Conservation (phyloP, 2,113 vertebrate genomes). For the Lichenostomus cassidix region DNA sequence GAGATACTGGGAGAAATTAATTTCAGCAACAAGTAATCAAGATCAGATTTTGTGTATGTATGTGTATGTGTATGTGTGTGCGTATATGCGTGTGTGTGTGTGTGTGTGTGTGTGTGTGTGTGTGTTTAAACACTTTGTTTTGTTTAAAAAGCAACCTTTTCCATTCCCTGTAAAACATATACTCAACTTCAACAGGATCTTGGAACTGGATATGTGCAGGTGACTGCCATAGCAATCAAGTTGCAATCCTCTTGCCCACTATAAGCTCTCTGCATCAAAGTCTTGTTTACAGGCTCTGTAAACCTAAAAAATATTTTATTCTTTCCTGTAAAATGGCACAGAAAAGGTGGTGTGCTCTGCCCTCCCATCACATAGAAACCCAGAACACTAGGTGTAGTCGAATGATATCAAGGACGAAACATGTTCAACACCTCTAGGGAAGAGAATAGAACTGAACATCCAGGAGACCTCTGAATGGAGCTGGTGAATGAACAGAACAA, state of each 20-base stretch:
- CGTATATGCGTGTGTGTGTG: too few species aligned
- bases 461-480: background rate
- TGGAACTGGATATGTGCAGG: background rate
- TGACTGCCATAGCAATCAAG: background rate
- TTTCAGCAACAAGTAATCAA: background rate
- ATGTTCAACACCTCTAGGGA: background rate
- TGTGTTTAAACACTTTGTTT: too few species aligned
- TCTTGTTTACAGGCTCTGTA: background rate
- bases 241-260: background rate
- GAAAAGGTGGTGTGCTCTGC: background rate
- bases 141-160: background rate
- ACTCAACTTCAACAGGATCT: background rate
- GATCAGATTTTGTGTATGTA: background rate
- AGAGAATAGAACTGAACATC: background rate
- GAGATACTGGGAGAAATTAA: background rate
- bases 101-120: too few species aligned
- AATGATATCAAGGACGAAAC: background rate
- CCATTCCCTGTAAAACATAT: background rate
- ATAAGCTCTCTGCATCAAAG: background rate
- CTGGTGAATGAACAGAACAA: background rate
- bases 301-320: background rate
- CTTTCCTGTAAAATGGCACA: background rate
- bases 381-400: background rate
- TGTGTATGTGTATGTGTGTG: too few species aligned
- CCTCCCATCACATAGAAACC: background rate